phyloP scores from a whole-genome alignment of 2,888 invertebrate genomes.

The Reticulitermes lucifugus region DNA sequence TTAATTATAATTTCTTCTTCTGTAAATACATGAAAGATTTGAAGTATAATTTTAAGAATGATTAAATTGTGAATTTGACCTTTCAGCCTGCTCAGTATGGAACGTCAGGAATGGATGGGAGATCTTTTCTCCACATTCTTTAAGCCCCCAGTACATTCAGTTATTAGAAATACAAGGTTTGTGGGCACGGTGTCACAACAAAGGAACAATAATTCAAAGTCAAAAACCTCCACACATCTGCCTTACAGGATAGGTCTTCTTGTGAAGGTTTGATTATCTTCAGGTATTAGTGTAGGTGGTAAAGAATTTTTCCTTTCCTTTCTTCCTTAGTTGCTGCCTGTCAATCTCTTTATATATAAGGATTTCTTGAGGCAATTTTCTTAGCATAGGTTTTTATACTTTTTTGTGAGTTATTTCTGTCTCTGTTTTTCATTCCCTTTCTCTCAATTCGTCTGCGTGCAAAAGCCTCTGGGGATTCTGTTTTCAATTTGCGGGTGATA shows the following conservation, averaged over 20 bases:
- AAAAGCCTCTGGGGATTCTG: slow-evolving; percentile 34
- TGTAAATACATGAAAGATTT: too few relatives aligned
- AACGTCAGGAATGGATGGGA: too few relatives aligned
- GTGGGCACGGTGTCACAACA: background rate
- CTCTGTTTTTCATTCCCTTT: background rate
- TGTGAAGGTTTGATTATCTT: slow-evolving; percentile 28
- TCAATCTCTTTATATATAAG: slow-evolving; percentile 23
- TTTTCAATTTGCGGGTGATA: slow-evolving; percentile 34
- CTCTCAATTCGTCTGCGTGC: background rate
- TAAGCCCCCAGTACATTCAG: background rate
- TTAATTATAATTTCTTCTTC: too few relatives aligned
- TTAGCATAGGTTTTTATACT: background rate
- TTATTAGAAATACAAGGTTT: background rate
- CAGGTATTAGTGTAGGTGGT: slow-evolving; percentile 28
- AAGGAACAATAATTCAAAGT: slow-evolving; percentile 37
- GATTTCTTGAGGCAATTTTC: slow-evolving; percentile 18
- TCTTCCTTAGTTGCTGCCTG: background rate
- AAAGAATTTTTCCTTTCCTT: slow-evolving; percentile 17
- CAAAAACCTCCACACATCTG: slow-evolving; percentile 17
- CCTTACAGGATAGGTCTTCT: background rate
- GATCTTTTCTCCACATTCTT: background rate
- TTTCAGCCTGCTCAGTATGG: too few relatives aligned
- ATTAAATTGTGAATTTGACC: background rate
- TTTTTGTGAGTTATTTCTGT: background rate
- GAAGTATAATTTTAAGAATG: background rate